These are phyloP conservation scores for Platycheirus albimanus DNA, from an alignment of 2,888 invertebrate species.

Conservation along the genomic window DNA sequence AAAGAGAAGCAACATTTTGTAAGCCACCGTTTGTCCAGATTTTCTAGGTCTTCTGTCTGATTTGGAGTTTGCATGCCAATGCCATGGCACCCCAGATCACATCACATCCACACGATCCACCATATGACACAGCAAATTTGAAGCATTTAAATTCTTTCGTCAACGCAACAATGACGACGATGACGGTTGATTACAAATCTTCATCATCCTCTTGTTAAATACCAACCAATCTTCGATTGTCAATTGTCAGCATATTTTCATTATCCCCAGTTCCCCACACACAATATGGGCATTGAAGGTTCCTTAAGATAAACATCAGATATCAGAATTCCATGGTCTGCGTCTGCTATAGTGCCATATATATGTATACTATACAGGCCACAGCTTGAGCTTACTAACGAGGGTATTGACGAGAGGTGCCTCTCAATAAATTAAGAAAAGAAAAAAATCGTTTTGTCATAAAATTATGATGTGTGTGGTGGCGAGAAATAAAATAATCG, in stretches of 20 bases:
- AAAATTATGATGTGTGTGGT: constrained; percentile 3
- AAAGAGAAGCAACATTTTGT: constrained; percentile 45
- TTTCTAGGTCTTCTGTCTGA: too few relatives aligned
- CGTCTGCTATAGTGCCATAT: neutral
- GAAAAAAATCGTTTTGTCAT: constrained; percentile 41
- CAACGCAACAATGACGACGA: constrained; percentile 20
- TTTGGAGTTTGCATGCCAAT: constrained; percentile 4
- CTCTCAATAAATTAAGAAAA: constrained; percentile 44
- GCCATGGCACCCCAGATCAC: constrained; percentile 4
- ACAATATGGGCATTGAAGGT: constrained; percentile 58
- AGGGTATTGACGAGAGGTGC: constrained; percentile 59
- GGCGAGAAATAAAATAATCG: constrained; percentile 6
- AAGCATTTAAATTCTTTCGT: constrained; percentile 35
- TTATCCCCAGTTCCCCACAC: constrained; percentile 63
- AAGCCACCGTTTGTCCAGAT: constrained; percentile 33
- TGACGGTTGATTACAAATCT: constrained; percentile 69
- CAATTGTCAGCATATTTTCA: constrained; percentile 68
- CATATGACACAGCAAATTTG: constrained; percentile 45
- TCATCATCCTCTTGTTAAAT: constrained; percentile 68
- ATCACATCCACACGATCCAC: too few relatives aligned
- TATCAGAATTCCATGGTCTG: constrained; percentile 24
- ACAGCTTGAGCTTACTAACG: constrained; percentile 44
- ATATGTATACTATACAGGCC: too few relatives aligned
- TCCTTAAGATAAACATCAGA: constrained; percentile 51
- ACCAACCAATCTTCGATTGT: constrained; percentile 56